Evolutionary conservation across 30 jellyfish, hydroid and myxozoan species (phyloP), one percentile per base, ranked within the genome.

Genomic region (Hydractinia echinata): DNA sequence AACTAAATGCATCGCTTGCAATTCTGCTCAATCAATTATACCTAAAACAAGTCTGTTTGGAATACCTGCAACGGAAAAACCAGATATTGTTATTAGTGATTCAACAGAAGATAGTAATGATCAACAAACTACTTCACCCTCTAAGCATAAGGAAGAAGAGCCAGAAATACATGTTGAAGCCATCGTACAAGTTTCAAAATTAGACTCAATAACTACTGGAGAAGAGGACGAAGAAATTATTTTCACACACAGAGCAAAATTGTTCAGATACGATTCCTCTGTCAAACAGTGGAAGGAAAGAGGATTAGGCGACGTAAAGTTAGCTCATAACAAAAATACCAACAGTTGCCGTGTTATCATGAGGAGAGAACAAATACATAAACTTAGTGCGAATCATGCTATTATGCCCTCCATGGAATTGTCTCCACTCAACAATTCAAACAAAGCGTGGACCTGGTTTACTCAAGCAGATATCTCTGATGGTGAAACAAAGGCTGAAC

Each of bases 291-390:
- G 98, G 98, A 91, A 91, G 61, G 98, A 86, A 67, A 81, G 96
- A 44, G 98, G 98, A n/a, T 56, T 73, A 10, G 98, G 98, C 3
- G 96, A 77, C 8, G 60, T 91, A 49, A 91, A 86, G 71, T 54
- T 91, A 30, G 68, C 84, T 39, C 44, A 67, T 20, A 81, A 83
- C 61, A 84, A 54, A 39, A 74, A 16, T 44, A 87, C 79, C 19
- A 82, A 82, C 60, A 87, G 77, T 55, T 81, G 80, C 49, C 83
- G 98, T 50, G 56, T 91, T 14, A 48, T 91, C 48, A 91, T 91
- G 98, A 73, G 98, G 79, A 50, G 96, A 70, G 98, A 86, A 9
- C 95, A 85, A 58, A 89, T 92, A n/a, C 86, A 73, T 73, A 92
- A 87, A 68, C 30, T 91, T 3, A 81, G 95, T 61, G 93, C 91